Evolutionary conservation across 2,888 invertebrate species (phyloP), one percentile per base, ranked within the genome.

Genomic region (Hemaris fuciformis): DNA sequence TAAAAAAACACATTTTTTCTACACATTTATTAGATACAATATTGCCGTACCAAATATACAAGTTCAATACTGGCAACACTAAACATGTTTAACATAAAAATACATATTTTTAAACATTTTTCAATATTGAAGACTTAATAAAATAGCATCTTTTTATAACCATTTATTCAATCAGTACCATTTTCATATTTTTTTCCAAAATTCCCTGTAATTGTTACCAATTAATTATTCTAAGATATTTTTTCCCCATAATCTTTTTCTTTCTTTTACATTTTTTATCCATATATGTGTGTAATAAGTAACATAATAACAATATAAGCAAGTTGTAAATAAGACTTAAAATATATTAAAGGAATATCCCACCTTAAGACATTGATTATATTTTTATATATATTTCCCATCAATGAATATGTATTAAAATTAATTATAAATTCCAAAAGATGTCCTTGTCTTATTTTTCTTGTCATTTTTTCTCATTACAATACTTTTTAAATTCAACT

Each of bases 1-100:
- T 22, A 48, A 27, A 15, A 15, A 53, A 27, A 27, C 53, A 46
- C 20, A 5, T 13, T 25, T 3, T 31, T 15, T 15, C 10, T 13
- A n/a, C 38, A 15, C 25, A n/a, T 31, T 18, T 31, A 10, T 31
- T 53, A 15, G 8, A 27, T 25, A 48, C 45, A 22, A 45, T 45
- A 46, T 53, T 53, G 15, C 53, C 27, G 53, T 53, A 53, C 2
- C 18, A 53, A 53, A 53, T 31, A 48, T 48, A 53, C 31, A 53
- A 53, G 20, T 53, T 53, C 10, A 53, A 53, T 53, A 53, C 53
- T 18, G 53, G 27, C 27, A 27, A 53, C 27, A 27, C 23, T 31
- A 53, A 53, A 31, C 10, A 18, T 27, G n/a, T 25, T 15, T 53
- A 27, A 53, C 53, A 31, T 48, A 48, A 10, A 43, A 48, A 27